Conservation (phyloP, 2,888 invertebrate species). For the Ophioninae sp. region DNA sequence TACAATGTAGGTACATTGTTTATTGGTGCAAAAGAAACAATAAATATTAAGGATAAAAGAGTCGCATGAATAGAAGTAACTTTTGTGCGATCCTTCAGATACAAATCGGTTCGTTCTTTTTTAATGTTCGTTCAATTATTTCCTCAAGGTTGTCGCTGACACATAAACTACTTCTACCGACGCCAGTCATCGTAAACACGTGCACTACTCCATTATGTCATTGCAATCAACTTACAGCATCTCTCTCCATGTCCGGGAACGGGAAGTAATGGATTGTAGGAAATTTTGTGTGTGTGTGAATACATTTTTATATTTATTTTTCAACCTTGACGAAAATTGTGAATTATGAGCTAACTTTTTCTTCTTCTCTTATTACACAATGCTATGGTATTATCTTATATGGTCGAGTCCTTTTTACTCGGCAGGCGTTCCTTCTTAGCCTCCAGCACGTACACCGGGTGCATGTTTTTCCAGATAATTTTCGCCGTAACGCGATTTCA, state of each 20-base stretch:
- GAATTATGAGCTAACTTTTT: slow-evolving; percentile 33
- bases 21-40: slow-evolving; percentile 19
- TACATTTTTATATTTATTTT: slow-evolving; percentile 50
- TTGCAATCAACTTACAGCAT: slow-evolving; percentile 42
- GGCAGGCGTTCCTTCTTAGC: neutral
- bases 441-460: neutral
- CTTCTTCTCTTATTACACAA: slow-evolving; percentile 13
- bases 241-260: slow-evolving; percentile 41
- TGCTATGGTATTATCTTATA: slow-evolving; percentile 22
- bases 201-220: slow-evolving; percentile 42
- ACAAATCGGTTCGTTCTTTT: neutral
- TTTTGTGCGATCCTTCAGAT: neutral
- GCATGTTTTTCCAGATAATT: neutral
- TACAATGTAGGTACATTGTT: neutral
- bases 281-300: slow-evolving; percentile 31
- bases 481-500: neutral
- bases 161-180: slow-evolving; percentile 19
- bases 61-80: neutral
- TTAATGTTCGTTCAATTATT: slow-evolving; percentile 22
- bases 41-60: neutral
- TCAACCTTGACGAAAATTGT: slow-evolving; percentile 41
- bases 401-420: neutral
- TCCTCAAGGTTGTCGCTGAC: slow-evolving; percentile 37
- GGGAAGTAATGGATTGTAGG: slow-evolving; percentile 27
- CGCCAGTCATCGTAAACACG: slow-evolving; percentile 9